Evolutionary conservation across 2,113 vertebrate species (phyloP).

Genomic region (Barnardius zonarius): DNA sequence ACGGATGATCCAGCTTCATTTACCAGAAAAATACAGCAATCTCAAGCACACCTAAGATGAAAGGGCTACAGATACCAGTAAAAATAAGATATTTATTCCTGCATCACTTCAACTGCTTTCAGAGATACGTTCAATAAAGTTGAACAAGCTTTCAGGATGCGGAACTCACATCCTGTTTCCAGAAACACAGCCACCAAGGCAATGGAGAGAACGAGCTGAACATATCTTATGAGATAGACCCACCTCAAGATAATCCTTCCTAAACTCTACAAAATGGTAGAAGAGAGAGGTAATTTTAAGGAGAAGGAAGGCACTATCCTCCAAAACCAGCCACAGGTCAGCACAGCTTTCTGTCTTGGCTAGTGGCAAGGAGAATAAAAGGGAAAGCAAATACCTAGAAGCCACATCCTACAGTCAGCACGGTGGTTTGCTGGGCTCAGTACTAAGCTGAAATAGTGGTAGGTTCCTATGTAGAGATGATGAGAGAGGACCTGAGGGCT

Average conservation of each 20-base stretch:
- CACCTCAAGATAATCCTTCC: not conserved
- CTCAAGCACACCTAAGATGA: not conserved
- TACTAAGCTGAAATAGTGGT: not conserved
- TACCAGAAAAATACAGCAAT: not conserved
- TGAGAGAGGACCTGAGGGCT: not conserved
- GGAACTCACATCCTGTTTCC: not conserved
- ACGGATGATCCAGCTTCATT: not conserved
- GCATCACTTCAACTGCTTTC: not conserved
- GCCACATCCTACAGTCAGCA: not conserved
- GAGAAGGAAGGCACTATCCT: not conserved
- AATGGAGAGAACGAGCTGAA: not conserved
- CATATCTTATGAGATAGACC: not conserved
- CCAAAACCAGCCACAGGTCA: not conserved
- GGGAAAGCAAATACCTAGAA: not conserved
- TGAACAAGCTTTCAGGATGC: not conserved
- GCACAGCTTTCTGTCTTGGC: not conserved
- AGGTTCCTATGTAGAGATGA: not conserved
- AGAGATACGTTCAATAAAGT: not conserved
- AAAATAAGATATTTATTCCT: not conserved
- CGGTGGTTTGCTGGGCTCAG: not conserved
- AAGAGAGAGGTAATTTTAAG: not conserved
- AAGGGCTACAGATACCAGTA: not conserved
- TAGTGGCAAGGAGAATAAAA: not conserved
- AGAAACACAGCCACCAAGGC: not conserved
- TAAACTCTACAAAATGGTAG: not conserved